Base-by-base conservation (phyloP, 2,113 vertebrate species). In the Porphyrio hochstetteri region DNA sequence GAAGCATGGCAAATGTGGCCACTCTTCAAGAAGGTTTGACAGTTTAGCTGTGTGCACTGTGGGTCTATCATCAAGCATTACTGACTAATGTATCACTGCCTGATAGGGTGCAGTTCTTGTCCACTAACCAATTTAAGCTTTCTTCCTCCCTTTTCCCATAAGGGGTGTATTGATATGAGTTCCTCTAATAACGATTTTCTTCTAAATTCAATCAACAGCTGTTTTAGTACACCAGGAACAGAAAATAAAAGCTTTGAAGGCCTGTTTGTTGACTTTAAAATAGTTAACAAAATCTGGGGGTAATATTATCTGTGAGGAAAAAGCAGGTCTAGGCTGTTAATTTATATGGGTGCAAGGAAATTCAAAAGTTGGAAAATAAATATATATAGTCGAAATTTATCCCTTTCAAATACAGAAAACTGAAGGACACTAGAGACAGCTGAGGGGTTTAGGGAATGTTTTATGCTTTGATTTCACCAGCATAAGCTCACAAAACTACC, bases 211-310 rank as follows among this genome's bases (percentile, higher is more conserved):
- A 65, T 92, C 38, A 93, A 36, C 42, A 88, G 38, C 72, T 81
- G 88, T 93, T 95, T 85, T 53, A 70, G 82, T 36, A 59, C 76
- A n/a, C 23, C 71, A 90, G 40, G 46, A 90, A 77, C 40, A 90
- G 75, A 93, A 92, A 85, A 91, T 52, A 81, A 76, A 93, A 93
- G 16, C 29, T 86, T 81, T 71, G 56, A 82, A 77, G 31, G 25
- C 13, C 85, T 29, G 21, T 24, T 86, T 74, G 61, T 84, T 86
- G 71, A 67, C 84, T 76, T 68, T 21, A 90, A 76, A 91, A 69
- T 80, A 0, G 0, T 70, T 87, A 64, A 16, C 2, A 7, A 35
- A 48, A 50, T 48, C 46, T 42, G 35, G 15, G 60, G 56, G 19
- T 90, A 87, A 80, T 56, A 68, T 25, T 87, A 18, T 35, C 33